Evolutionary conservation across 1,140 invertebrate species (phyloP).

Genomic region (Drosophila suzukii): DNA sequence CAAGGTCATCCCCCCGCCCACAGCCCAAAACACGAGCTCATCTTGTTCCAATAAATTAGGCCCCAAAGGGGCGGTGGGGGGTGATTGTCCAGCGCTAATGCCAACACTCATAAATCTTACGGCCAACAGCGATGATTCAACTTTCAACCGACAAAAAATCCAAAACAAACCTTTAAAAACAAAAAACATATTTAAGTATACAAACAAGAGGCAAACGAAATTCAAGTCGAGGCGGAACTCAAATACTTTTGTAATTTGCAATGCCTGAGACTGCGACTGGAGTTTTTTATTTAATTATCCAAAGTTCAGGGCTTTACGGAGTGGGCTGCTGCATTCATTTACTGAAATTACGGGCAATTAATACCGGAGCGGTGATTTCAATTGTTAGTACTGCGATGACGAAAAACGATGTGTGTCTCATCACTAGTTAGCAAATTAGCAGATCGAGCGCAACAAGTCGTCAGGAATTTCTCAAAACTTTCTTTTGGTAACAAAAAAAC

Average conservation of each 20-base stretch:
- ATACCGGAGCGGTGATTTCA: conserved; percentile 27
- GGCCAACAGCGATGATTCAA: conserved; percentile 46
- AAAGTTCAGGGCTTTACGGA: conserved; percentile 47
- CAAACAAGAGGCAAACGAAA: conserved; percentile 51
- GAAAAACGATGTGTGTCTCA: conserved; percentile 19
- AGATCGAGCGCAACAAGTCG: conserved; percentile 5
- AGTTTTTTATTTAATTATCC: conserved; percentile 16
- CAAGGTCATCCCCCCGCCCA: conserved; percentile 51
- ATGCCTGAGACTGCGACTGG: conserved; percentile 22
- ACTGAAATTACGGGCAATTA: conserved; percentile 45
- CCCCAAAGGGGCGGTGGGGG: neutral
- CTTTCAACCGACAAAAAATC: conserved; percentile 8
- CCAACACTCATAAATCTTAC: conserved; percentile 53
- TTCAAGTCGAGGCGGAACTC: conserved; percentile 39
- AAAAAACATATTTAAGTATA: conserved; percentile 33
- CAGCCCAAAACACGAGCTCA: conserved; percentile 50
- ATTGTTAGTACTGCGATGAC: conserved; percentile 15
- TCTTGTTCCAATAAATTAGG: conserved; percentile 50
- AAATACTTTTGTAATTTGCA: conserved; percentile 55
- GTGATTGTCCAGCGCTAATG: conserved; percentile 42
- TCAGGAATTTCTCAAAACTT: neutral
- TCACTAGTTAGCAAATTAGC: conserved; percentile 26
- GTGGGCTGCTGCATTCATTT: conserved; percentile 13
- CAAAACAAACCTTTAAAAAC: conserved; percentile 22
- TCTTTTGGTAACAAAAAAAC: neutral